These are phyloP conservation scores for Pandemis corylana DNA, from an alignment of 2,888 invertebrate species.

Conservation along the genomic window DNA sequence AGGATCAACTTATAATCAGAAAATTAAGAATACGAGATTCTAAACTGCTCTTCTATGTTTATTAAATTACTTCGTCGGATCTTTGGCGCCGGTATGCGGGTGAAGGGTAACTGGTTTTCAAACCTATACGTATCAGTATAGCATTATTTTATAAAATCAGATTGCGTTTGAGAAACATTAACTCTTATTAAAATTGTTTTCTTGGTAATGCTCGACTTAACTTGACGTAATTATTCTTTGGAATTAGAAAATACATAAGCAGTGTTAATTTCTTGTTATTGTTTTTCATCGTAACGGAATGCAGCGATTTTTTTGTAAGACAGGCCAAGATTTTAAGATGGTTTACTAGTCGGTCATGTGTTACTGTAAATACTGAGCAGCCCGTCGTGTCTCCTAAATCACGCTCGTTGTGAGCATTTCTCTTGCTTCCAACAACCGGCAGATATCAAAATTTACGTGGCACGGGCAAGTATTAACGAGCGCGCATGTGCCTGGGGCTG, in stretches of 20 bases:
- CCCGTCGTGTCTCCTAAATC: slow-evolving; percentile 77
- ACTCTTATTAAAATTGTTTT: not conserved
- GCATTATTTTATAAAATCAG: not conserved
- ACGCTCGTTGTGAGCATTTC: slow-evolving; percentile 80
- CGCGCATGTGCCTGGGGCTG: slow-evolving; percentile 73
- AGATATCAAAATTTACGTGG: slow-evolving; percentile 84
- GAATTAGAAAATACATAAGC: no score
- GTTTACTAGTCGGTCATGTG: slow-evolving; percentile 44
- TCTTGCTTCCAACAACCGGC: slow-evolving; percentile 80
- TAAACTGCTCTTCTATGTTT: slow-evolving; percentile 14
- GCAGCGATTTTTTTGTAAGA: not conserved
- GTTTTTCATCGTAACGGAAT: slow-evolving; percentile 3
- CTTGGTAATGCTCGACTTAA: not conserved
- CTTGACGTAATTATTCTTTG: no score
- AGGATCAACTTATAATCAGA: slow-evolving; percentile 28
- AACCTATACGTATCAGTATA: not conserved
- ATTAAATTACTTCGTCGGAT: slow-evolving; percentile 1
- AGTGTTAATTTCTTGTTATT: not conserved
- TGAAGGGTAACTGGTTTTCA: slow-evolving; percentile 27
- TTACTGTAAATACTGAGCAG: slow-evolving; percentile 61
- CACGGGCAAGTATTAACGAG: slow-evolving; percentile 83
- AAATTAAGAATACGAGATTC: slow-evolving; percentile 3
- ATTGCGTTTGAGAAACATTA: not conserved
- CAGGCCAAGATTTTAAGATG: slow-evolving; percentile 10
- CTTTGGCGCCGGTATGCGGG: slow-evolving; percentile 24